These are phyloP conservation scores for Elgaria multicarinata DNA, from an alignment of 2,113 vertebrate genomes.

Conservation along the genomic window DNA sequence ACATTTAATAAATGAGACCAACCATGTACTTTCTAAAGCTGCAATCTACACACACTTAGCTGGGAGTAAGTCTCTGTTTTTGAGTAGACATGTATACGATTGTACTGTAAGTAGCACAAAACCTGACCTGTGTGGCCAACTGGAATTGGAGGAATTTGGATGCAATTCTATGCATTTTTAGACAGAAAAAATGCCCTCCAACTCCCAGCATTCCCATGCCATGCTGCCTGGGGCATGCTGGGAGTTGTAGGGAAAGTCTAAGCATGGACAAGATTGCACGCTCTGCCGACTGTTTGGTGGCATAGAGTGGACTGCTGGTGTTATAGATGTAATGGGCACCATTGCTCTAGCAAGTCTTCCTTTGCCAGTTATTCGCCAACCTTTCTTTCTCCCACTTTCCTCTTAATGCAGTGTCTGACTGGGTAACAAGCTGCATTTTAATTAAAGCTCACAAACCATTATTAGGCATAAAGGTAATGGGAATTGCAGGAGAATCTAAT, in stretches of 20 bases:
- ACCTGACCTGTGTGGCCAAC: background rate
- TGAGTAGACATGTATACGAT: background rate
- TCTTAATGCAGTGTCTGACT: background rate
- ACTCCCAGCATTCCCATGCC: too few relatives aligned
- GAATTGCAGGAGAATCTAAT: constrained; percentile 22
- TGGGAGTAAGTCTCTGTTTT: background rate
- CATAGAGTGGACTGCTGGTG: background rate
- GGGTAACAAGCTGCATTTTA: background rate
- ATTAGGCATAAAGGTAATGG: background rate
- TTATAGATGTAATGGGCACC: background rate
- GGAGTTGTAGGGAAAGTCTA: too few relatives aligned
- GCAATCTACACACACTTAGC: background rate
- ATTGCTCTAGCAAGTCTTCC: background rate
- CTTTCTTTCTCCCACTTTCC: background rate
- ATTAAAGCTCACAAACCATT: background rate
- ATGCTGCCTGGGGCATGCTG: too few relatives aligned
- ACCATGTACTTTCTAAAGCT: background rate
- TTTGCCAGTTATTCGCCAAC: background rate
- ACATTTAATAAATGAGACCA: background rate
- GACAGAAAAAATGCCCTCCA: too few relatives aligned
- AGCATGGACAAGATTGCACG: too few relatives aligned
- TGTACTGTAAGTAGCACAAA: background rate
- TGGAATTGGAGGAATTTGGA: background rate
- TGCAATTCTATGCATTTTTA: too few relatives aligned
- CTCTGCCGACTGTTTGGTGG: background rate